Conservation (phyloP, 2,888 invertebrate species). For the Ethmia dodecea region DNA sequence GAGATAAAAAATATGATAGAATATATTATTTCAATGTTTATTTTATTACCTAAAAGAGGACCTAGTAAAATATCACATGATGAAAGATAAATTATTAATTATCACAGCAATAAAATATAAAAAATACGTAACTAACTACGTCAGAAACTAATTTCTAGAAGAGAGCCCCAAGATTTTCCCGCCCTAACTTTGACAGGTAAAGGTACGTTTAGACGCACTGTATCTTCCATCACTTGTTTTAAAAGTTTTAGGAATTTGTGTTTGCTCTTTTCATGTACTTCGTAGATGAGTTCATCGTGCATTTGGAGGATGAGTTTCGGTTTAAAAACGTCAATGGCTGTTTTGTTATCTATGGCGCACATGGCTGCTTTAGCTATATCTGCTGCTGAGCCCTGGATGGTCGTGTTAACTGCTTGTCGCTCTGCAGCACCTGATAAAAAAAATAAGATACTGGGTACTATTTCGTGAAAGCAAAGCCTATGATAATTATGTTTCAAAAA, state of each 20-base stretch:
- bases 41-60: too few relatives aligned
- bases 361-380: slow-evolving; percentile 96
- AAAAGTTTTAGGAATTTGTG: slow-evolving; percentile 79
- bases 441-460: too few relatives aligned
- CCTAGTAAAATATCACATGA: slow-evolving; percentile 18
- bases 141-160: slow-evolving; percentile 40
- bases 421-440: slow-evolving; percentile 85
- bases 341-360: slow-evolving; percentile 82
- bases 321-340: slow-evolving; percentile 37
- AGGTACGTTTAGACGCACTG: slow-evolving; percentile 84
- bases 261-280: slow-evolving; percentile 82
- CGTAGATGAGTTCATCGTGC: slow-evolving; percentile 97
- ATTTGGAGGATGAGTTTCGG: slow-evolving; percentile 91
- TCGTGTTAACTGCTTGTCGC: slow-evolving; percentile 97
- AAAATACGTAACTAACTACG: slow-evolving; percentile 19
- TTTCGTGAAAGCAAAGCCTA: too few relatives aligned
- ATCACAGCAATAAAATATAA: slow-evolving; percentile 33
- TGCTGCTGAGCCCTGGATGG: slow-evolving; percentile 97
- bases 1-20: too few relatives aligned
- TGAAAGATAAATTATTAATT: slow-evolving; percentile 4
- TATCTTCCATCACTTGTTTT: slow-evolving; percentile 88
- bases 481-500: too few relatives aligned
- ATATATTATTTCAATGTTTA: too few relatives aligned
- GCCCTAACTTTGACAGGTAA: slow-evolving; percentile 91
- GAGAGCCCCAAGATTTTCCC: slow-evolving; percentile 88